A percentile compares a stretch with the other conserved stretches of the same genome.
phyloP scores from a whole-genome alignment of 1,140 invertebrate genomes.

The Pygmarrhopalites habei region DNA sequence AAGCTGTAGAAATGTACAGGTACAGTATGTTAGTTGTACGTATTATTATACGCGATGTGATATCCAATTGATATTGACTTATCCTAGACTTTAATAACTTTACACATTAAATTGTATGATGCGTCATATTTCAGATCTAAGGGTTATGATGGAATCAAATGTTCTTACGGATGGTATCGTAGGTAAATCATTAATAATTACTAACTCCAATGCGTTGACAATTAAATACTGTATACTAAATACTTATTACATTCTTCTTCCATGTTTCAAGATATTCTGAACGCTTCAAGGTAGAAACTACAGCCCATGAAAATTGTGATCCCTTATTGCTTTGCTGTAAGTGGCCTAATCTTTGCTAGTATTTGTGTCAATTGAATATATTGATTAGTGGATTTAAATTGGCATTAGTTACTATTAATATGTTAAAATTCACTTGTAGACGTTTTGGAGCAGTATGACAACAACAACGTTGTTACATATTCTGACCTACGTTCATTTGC shows the following conservation, averaged over 20 bases:
- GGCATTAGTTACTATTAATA: too few relatives aligned
- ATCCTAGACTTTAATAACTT: not conserved
- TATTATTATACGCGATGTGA: not conserved
- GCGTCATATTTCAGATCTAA: too few relatives aligned
- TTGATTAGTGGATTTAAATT: too few relatives aligned
- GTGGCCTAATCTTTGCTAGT: too few relatives aligned
- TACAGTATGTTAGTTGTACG: too few relatives aligned
- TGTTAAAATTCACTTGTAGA: too few relatives aligned
- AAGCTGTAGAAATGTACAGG: constrained; percentile 23
- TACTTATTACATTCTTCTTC: too few relatives aligned
- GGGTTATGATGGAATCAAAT: constrained; percentile 35
- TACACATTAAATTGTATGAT: not conserved
- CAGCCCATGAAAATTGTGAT: constrained; percentile 30
- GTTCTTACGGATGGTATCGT: constrained; percentile 41
- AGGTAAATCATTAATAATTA: too few relatives aligned
- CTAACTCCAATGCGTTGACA: too few relatives aligned
- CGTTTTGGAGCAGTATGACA: constrained; percentile 37
- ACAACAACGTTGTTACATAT: constrained; percentile 31
- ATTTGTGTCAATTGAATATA: too few relatives aligned
- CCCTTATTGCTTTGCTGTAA: too few relatives aligned
- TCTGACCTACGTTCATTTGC: constrained; percentile 32
- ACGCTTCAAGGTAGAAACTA: constrained; percentile 15
- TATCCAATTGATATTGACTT: not conserved
- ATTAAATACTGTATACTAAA: too few relatives aligned
- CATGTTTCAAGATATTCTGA: constrained; percentile 36